Evolutionary conservation across 1,140 invertebrate species (phyloP), one percentile per base, ranked within the genome.

Genomic region (Gonioctena quinquepunctata): DNA sequence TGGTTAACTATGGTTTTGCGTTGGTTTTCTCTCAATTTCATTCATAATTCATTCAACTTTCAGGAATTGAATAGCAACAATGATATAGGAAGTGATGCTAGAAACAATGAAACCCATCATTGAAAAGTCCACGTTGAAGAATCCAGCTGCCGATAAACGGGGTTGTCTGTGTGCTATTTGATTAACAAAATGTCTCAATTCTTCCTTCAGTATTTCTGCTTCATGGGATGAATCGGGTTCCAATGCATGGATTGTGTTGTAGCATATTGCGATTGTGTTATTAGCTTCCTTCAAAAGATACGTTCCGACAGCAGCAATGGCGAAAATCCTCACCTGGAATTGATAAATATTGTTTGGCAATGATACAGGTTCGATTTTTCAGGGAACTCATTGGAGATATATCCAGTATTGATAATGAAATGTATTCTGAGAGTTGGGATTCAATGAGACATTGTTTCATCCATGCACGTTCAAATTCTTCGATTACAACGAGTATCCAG

Each of bases 81-180:
- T 60, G n/a, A 60, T 60, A n/a, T 60, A 60, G 4, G 57, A 60
- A 13, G 57, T 60, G 22, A 60, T 60, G 13, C 57, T 60, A 60
- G 21, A 60, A 0, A 25, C 26, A 13, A 60, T 60, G n/a, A 25
- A 60, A 28, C 57, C 57, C 26, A 60, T 60, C 23, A 60, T 26
- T 6, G 57, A 11, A n/a, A 60, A 60, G 3, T 60, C 25, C 21
- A 60, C 23, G 5, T 5, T 23, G 19, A 60, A 60, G 18, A 60
- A 60, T 4, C 57, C 57, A 60, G 57, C 22, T 16, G 57, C 57
- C 4, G 57, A 26, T 25, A 60, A 60, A 18, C 13, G 19, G 13
- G 57, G 22, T 5, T 23, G 13, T 26, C 57, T 60, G 57, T 60
- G 25, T 23, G 19, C 18, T 7, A 60, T 18, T 27, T 60, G 57